These are phyloP conservation scores for Pedionomus torquatus DNA, from an alignment of 2,113 vertebrate genomes.

Conservation along the genomic window DNA sequence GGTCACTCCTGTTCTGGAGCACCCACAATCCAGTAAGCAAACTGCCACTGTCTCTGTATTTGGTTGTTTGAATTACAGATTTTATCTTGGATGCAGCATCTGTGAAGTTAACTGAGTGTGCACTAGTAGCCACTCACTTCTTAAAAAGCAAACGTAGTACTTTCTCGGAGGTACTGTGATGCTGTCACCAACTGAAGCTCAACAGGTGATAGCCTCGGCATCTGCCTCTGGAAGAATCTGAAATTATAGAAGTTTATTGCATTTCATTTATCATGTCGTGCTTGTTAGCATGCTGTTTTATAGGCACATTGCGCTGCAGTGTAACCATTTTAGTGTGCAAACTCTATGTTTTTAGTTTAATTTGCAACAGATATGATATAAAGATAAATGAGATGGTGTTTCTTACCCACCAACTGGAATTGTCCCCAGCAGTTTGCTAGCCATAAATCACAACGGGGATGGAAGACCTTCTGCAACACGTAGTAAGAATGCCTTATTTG, in stretches of 20 bases:
- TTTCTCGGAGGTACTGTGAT: background rate
- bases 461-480: conserved; percentile 23
- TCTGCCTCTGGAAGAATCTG: conserved; percentile 59
- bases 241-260: conserved; percentile 72
- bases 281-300: conserved; percentile 81
- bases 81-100: background rate
- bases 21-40: background rate
- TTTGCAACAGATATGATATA: conserved; percentile 75
- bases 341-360: conserved; percentile 74
- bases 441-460: conserved; percentile 66
- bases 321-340: conserved; percentile 72
- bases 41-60: background rate
- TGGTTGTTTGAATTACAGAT: background rate
- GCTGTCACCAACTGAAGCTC: conserved; percentile 40
- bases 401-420: conserved; percentile 68
- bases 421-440: conserved; percentile 64
- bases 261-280: conserved; percentile 69
- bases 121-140: background rate
- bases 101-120: background rate
- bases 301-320: conserved; percentile 70
- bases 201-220: conserved; percentile 54
- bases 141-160: background rate
- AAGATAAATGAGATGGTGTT: conserved; percentile 74
- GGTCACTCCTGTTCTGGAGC: background rate
- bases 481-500: conserved; percentile 45